Percentiles rank a stretch among this genome's conserved stretches.
These are phyloP conservation scores for Babyrousa celebensis DNA, from an alignment of 2,797 vertebrate genomes.

Conservation along the genomic window DNA sequence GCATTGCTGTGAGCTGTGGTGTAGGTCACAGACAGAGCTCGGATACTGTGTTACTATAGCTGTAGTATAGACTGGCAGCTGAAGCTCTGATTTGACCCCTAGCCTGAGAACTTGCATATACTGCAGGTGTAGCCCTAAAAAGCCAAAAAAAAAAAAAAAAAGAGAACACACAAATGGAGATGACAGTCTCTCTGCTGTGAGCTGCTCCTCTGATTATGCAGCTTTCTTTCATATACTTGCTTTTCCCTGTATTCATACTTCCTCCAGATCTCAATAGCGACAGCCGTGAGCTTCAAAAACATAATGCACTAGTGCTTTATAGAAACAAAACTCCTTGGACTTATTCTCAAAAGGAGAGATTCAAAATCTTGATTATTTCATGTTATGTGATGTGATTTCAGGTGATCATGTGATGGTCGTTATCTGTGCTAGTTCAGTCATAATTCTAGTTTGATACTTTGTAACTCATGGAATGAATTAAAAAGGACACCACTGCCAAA, in stretches of 20 bases:
- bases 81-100: no score
- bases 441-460: not conserved
- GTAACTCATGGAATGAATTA: not conserved
- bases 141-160: no score
- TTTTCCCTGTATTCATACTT: not conserved
- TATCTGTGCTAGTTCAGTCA: not conserved
- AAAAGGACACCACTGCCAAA: not conserved
- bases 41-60: no score
- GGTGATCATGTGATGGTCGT: not conserved
- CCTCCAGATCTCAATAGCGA: not conserved
- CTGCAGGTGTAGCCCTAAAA: no score
- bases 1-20: no score
- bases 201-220: not conserved
- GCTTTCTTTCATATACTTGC: not conserved
- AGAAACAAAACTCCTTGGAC: not conserved
- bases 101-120: no score
- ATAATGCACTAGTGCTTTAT: not conserved
- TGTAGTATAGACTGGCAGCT: no score
- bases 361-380: not conserved
- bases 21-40: no score
- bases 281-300: not conserved
- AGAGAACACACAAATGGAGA: no score
- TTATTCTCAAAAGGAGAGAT: not conserved
- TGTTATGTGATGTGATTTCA: not conserved
- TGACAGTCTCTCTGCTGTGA: not conserved